Percentiles rank a stretch among this genome's conserved stretches.
Conservation (phyloP, 2,113 vertebrate species). For the Oriolus oriolus region DNA sequence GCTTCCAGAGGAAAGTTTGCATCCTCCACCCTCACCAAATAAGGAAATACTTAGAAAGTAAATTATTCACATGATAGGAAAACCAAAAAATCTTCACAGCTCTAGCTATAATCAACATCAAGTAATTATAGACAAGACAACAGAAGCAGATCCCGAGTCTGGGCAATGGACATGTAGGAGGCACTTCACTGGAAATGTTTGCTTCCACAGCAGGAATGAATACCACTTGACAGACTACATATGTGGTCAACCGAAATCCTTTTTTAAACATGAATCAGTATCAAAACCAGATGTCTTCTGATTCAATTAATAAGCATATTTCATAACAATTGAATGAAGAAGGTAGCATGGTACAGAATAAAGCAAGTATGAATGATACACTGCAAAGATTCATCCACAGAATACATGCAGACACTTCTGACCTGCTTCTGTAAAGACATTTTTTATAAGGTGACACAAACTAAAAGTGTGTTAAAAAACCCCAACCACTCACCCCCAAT, state of each 20-base stretch:
- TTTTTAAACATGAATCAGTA: background rate
- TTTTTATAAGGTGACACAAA: background rate
- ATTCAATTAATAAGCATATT: background rate
- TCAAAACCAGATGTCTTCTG: background rate
- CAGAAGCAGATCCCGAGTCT: background rate
- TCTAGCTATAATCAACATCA: background rate
- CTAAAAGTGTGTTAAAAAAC: background rate
- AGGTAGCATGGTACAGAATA: background rate
- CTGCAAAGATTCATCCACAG: background rate
- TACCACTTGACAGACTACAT: background rate
- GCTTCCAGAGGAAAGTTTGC: background rate
- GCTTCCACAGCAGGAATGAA: background rate
- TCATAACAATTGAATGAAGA: background rate
- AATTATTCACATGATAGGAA: background rate
- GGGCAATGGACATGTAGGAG: background rate
- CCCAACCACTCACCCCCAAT: background rate
- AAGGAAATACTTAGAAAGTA: background rate
- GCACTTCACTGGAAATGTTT: background rate
- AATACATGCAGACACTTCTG: background rate
- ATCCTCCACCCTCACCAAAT: background rate
- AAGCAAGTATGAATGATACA: background rate
- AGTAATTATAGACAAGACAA: background rate
- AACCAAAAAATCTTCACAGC: background rate
- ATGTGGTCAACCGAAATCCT: background rate
- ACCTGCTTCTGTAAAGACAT: background rate